These are phyloP conservation scores for Pygoscelis adeliae DNA, from an alignment of 2,113 vertebrate species.

Conservation along the genomic window DNA sequence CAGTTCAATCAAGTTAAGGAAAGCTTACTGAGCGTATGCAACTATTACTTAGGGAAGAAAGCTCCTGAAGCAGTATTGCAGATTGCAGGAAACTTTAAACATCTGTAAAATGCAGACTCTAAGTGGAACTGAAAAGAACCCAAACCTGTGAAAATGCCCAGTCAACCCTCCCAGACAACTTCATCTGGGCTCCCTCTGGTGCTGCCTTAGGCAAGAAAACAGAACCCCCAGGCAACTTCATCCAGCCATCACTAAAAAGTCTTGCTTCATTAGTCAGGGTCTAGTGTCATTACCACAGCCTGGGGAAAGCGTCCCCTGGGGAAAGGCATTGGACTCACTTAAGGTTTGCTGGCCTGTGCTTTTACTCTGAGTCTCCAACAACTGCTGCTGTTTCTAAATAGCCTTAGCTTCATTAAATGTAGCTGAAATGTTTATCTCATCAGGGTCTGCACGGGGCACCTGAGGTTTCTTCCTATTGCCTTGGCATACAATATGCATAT, in stretches of 20 bases:
- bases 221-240: background rate
- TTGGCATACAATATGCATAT: background rate
- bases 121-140: background rate
- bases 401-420: background rate
- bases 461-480: background rate
- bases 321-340: background rate
- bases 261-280: background rate
- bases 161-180: background rate
- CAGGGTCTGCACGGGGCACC: background rate
- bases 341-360: background rate
- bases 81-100: background rate
- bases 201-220: background rate
- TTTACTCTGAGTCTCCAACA: background rate
- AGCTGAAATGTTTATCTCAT: background rate
- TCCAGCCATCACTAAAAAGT: background rate
- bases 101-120: background rate
- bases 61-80: background rate
- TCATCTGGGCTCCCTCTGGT: background rate
- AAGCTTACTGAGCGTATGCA: background rate
- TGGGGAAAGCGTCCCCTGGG: background rate
- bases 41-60: background rate
- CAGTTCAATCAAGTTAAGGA: background rate
- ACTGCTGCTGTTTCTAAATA: background rate
- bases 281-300: background rate
- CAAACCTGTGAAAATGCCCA: background rate